These are phyloP conservation scores for Eremophila alpestris DNA, from an alignment of 2,797 vertebrate genomes.

Conservation along the genomic window DNA sequence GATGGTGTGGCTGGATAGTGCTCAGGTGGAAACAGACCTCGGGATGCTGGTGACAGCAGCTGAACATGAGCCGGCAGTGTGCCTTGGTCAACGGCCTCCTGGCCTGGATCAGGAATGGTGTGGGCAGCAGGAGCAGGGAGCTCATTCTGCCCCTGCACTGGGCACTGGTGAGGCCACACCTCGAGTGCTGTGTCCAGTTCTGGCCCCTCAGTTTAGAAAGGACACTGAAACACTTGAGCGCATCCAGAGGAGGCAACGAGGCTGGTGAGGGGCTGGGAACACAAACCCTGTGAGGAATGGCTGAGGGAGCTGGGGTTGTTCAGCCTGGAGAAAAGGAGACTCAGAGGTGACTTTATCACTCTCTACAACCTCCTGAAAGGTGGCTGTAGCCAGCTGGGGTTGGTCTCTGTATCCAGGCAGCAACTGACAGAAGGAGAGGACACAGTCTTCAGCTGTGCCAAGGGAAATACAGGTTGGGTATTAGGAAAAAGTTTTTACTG, in stretches of 20 bases:
- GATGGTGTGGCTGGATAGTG: neutral
- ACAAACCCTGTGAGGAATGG: accelerated
- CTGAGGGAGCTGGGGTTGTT: neutral
- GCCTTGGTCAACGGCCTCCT: neutral
- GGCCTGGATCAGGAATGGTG: neutral
- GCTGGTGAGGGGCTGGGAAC: neutral
- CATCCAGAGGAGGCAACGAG: accelerated
- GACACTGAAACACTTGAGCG: accelerated
- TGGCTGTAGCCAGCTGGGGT: neutral
- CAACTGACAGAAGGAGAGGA: accelerated
- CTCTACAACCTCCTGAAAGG: neutral
- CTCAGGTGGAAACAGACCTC: neutral
- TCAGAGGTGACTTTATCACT: neutral
- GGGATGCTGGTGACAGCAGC: neutral
- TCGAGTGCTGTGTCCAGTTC: neutral
- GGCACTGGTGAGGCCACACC: too few relatives aligned
- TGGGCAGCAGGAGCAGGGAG: neutral
- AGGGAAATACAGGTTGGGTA: neutral
- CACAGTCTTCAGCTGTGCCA: neutral
- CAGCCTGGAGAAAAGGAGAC: neutral
- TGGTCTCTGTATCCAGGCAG: neutral
- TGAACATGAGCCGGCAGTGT: neutral
- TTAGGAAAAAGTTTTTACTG: too few relatives aligned
- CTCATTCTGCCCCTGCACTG: accelerated
- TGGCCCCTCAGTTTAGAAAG: neutral